Conservation (phyloP, 2,888 invertebrate species). For the Slavum lentiscoides region DNA sequence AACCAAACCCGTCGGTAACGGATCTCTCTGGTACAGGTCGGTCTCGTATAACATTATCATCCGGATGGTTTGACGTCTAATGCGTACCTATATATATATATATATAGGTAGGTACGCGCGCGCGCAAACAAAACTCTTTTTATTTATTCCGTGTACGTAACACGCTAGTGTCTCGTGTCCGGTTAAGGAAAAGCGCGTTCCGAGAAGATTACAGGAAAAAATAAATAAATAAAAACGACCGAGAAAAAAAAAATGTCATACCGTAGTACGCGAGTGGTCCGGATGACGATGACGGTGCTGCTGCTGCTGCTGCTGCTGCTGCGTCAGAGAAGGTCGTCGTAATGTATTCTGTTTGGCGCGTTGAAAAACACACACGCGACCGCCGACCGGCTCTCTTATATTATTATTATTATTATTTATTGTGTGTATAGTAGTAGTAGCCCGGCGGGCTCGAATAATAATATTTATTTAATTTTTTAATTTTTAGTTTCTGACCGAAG, state of each 20-base stretch:
- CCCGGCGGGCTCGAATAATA: conserved; percentile 5
- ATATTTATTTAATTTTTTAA: no score
- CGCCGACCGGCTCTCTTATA: neutral
- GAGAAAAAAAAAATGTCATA: conserved; percentile 42
- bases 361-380: conserved; percentile 37
- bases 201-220: conserved; percentile 32
- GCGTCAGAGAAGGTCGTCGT: conserved; percentile 30
- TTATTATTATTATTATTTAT: neutral
- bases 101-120: neutral
- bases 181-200: conserved; percentile 53
- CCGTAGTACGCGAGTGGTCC: conserved; percentile 36
- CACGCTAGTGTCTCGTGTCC: conserved; percentile 17
- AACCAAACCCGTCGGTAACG: conserved; percentile 41
- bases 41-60: conserved; percentile 51
- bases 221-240: neutral
- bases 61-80: conserved; percentile 39
- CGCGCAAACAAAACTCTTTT: conserved; percentile 45
- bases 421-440: neutral
- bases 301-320: conserved; percentile 16
- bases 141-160: conserved; percentile 51
- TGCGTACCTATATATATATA: neutral
- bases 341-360: conserved; percentile 21
- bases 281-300: neutral
- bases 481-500: no score
- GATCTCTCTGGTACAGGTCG: conserved; percentile 19